phyloP scores from a whole-genome alignment of 2,888 invertebrate species.

The Schrankia costaestrigalis region DNA sequence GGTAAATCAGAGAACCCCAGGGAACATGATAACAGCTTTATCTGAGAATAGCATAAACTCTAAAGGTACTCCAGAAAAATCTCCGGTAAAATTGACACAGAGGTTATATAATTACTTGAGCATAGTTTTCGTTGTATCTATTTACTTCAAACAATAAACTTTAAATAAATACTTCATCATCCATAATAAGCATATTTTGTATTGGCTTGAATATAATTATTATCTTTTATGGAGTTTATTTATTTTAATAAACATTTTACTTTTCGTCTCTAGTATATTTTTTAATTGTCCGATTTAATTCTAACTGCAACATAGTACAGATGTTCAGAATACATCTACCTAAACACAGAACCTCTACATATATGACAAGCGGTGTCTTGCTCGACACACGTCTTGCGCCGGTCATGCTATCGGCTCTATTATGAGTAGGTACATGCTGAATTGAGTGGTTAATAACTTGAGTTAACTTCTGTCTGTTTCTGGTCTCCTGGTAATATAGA shows the following conservation, averaged over 20 bases:
- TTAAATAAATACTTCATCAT: no score
- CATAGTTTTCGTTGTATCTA: no score
- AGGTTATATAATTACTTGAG: no score
- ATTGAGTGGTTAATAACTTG: neutral
- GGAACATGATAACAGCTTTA: no score
- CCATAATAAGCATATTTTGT: no score
- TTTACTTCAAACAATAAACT: no score
- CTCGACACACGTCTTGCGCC: constrained; percentile 26
- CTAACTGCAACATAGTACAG: constrained; percentile 30
- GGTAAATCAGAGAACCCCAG: no score
- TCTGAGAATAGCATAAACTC: no score
- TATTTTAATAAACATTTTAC: neutral
- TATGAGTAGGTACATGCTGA: constrained; percentile 5
- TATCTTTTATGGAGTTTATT: neutral
- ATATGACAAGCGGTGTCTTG: constrained; percentile 35
- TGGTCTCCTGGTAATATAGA: constrained; percentile 6
- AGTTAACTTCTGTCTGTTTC: constrained; percentile 5
- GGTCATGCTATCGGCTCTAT: constrained; percentile 17
- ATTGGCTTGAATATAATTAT: no score
- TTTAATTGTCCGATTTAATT: constrained; percentile 13
- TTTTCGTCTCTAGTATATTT: constrained; percentile 14
- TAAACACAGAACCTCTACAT: constrained; percentile 12
- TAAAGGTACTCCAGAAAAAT: no score
- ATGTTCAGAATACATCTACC: constrained; percentile 19
- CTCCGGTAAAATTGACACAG: no score